Evolutionary conservation across 2,113 vertebrate genomes (phyloP), one percentile per base, ranked within the genome.

Genomic region (Physeter macrocephalus): DNA sequence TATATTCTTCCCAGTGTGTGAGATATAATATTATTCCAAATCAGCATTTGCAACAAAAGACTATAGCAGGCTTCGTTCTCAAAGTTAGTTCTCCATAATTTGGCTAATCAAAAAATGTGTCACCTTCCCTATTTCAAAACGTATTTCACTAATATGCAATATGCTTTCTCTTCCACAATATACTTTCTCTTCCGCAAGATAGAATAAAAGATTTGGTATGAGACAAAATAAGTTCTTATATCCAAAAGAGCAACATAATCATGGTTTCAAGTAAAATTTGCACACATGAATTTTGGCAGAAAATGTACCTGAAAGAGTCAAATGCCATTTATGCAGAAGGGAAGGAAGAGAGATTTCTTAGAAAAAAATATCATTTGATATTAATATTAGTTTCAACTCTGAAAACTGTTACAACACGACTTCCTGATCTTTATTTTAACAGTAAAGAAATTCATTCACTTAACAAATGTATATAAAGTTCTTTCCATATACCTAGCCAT

Each of bases 101-200:
- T 98, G 34, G 14, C 14, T 97, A 94, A 97, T 90, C 97, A 62
- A 71, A 97, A 94, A 95, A 54, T 61, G 90, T 84, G 61, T 71
- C 97, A 36, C 66, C 39, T 88, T 89, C 5, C 3, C 74, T 62
- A 94, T 88, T 66, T 27, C 20, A 62, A 94, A 92, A 88, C 97
- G 20, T 66, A 94, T 41, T 86, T 94, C 66, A 31, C 34, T 67
- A 8, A 6, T 31, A 8, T 64, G 59, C 8, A 6, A 92, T 96
- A 88, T 90, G 96, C n/a, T 77, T 95, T 96, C 62, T 0, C 3
- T 95, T 31, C 36, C 23, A 59, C 43, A 90, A 83, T 31, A 88
- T 92, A 94, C 46, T 62, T 96, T 96, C 67, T 0, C 1, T 96
- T 31, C 27, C 10, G 46, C 46, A 88, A 90, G 13, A 61, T 8